phyloP scores from a whole-genome alignment of 2,113 vertebrate species.

The Heloderma charlesbogerti region DNA sequence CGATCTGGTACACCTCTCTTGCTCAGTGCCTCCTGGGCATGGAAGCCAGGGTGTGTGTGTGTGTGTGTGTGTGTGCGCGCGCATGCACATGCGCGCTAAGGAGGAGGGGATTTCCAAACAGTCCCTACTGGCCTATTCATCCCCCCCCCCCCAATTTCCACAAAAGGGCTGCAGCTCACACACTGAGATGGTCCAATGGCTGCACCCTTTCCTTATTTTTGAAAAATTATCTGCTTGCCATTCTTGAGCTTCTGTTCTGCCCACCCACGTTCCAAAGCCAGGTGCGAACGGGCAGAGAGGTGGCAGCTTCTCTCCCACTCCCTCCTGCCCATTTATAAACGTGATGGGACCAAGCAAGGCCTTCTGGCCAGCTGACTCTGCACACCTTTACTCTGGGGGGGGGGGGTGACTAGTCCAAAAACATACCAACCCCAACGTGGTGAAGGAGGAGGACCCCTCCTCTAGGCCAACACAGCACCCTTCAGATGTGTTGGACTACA shows the following conservation, averaged over 20 bases:
- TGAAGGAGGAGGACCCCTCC: too few species aligned
- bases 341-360: too few species aligned
- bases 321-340: not conserved
- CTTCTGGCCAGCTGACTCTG: too few species aligned
- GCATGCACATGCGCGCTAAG: too few species aligned
- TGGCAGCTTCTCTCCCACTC: not conserved
- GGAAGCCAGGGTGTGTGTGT: not conserved
- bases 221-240: not conserved
- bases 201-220: not conserved
- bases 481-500: too few species aligned
- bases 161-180: not conserved
- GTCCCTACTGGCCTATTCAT: not conserved
- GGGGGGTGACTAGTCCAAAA: too few species aligned
- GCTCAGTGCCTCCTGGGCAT: not conserved
- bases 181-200: not conserved
- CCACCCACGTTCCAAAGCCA: not conserved
- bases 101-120: too few species aligned
- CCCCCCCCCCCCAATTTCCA: not conserved
- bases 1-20: not conserved
- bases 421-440: too few species aligned
- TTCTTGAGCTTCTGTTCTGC: not conserved
- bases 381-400: too few species aligned
- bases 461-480: too few species aligned
- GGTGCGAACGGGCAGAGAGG: too few species aligned
- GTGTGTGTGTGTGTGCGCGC: too few species aligned